Evolutionary conservation across 2,113 vertebrate genomes (phyloP).

Genomic region (Phoenicopterus ruber): DNA sequence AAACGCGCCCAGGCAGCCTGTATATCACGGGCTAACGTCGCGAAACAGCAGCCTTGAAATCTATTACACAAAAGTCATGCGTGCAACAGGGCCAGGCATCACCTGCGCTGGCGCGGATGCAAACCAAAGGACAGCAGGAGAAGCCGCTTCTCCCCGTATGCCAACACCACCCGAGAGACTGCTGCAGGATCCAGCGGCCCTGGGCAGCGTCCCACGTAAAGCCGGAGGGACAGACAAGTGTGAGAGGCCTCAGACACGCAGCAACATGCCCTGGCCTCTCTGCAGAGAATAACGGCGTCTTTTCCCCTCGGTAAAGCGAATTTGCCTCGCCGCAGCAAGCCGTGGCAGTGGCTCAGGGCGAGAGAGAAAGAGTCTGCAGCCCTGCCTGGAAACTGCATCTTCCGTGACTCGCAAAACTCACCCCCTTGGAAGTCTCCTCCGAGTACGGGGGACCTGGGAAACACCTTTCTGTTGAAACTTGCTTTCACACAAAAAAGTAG

Average conservation of each 20-base stretch:
- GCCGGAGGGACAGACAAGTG: neutral
- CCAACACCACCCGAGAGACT: neutral
- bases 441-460: neutral
- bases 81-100: neutral
- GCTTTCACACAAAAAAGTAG: neutral
- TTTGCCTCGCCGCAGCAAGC: neutral
- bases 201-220: neutral
- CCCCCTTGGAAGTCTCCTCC: neutral
- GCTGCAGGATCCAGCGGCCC: neutral
- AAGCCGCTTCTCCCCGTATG: neutral
- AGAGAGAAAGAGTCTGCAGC: neutral
- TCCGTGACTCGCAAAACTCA: too few relatives aligned
- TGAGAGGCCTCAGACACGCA: neutral
- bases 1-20: neutral
- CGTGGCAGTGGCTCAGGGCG: accelerated
- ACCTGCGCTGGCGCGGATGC: neutral
- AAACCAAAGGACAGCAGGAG: neutral
- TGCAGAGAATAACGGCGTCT: neutral
- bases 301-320: neutral
- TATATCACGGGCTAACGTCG: neutral
- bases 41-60: neutral
- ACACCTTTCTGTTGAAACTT: neutral
- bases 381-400: neutral
- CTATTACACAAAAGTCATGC: neutral
- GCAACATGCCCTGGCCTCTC: neutral